phyloP scores from a whole-genome alignment of 2,797 vertebrate species.

The Tauraco hartlaubi region DNA sequence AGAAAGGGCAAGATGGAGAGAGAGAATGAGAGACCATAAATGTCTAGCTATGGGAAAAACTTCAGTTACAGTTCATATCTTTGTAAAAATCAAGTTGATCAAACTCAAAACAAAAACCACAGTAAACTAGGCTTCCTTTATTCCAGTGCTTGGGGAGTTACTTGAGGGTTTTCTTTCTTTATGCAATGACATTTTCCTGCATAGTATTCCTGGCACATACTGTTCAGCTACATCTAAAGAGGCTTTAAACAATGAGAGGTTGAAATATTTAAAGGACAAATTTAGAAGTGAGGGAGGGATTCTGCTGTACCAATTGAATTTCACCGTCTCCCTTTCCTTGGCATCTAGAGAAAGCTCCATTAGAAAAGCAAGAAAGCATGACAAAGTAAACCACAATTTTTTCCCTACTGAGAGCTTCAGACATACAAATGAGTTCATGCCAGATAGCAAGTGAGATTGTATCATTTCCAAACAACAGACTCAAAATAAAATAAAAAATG shows the following conservation, averaged over 20 bases:
- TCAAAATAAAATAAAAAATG: neutral
- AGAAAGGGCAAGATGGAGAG: neutral
- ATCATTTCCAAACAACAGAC: conserved; percentile 22
- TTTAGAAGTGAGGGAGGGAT: neutral
- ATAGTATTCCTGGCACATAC: neutral
- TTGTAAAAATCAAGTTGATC: neutral
- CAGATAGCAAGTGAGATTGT: conserved; percentile 19
- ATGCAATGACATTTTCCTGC: neutral
- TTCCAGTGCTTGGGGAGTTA: neutral
- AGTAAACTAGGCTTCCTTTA: neutral
- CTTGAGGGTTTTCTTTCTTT: neutral
- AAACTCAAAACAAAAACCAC: neutral
- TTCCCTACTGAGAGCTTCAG: neutral
- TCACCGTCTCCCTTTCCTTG: neutral
- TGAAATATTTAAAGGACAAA: neutral
- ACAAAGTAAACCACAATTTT: conserved; percentile 12
- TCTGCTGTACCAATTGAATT: neutral
- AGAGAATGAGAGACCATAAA: neutral
- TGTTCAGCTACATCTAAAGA: neutral
- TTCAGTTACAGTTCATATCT: neutral
- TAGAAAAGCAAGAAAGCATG: conserved; percentile 33
- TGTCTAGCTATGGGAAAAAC: neutral
- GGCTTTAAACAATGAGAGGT: neutral
- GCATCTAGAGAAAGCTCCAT: neutral
- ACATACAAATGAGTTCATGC: conserved; percentile 3